Conservation (phyloP, 2,797 vertebrate species). For the Megalops cyprinoides region DNA sequence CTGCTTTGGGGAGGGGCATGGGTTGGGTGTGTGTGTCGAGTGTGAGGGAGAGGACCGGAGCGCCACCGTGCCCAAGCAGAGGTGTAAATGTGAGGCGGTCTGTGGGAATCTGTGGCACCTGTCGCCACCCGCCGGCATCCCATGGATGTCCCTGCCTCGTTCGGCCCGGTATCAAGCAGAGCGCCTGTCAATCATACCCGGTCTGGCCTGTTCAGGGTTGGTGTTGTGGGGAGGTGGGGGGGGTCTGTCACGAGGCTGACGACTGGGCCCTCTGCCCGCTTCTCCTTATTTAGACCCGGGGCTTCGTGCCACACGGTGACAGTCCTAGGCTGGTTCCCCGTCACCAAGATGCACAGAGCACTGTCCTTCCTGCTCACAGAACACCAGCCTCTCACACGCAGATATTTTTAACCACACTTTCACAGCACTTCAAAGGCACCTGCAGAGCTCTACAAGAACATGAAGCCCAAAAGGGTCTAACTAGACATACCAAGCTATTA, state of each 20-base stretch:
- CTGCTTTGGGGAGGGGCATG: no score
- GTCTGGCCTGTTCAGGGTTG: no score
- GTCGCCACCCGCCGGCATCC: constrained; percentile 77
- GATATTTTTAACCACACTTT: no score
- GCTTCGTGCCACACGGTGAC: no score
- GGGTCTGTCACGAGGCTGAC: constrained; percentile 3
- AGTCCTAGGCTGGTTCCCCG: neutral
- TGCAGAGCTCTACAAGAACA: no score
- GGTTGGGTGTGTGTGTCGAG: neutral
- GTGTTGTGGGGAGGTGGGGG: no score
- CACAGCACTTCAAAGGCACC: no score
- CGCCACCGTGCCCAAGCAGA: constrained; percentile 41
- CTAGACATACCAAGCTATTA: no score
- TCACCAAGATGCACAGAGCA: no score
- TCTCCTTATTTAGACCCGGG: neutral
- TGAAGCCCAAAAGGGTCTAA: no score
- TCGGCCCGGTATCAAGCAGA: constrained; percentile 60
- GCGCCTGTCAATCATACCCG: constrained; percentile 63
- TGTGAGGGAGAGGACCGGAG: neutral
- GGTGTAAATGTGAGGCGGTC: constrained; percentile 66
- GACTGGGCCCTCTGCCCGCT: neutral
- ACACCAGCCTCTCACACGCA: neutral
- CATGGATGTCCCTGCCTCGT: constrained; percentile 77
- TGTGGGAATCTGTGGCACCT: constrained; percentile 63
- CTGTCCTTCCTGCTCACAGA: neutral